Percentiles rank a stretch among this genome's conserved stretches.
phyloP scores from a whole-genome alignment of 2,888 invertebrate species.

The Monopis laevigella region DNA sequence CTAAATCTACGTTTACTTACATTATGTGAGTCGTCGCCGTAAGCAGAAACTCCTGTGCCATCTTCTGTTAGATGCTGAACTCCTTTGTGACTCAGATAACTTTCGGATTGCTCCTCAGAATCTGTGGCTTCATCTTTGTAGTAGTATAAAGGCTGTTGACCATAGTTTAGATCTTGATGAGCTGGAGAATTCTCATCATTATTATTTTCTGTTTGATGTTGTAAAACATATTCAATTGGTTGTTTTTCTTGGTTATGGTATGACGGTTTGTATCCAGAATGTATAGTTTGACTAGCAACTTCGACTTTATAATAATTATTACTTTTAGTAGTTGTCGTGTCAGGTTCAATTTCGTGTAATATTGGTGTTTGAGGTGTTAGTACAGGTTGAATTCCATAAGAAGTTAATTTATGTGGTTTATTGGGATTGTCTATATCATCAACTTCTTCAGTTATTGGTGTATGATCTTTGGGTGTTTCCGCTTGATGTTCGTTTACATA shows the following conservation, averaged over 20 bases:
- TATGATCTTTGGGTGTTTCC: constrained; percentile 36
- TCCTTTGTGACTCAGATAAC: constrained; percentile 39
- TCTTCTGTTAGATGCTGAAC: constrained; percentile 48
- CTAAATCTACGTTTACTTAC: constrained; percentile 44
- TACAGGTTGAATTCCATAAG: constrained; percentile 24
- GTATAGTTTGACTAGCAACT: constrained; percentile 35
- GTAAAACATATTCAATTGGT: constrained; percentile 21
- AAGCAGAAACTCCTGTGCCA: constrained; percentile 47
- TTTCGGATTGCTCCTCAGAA: constrained; percentile 29
- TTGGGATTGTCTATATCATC: constrained; percentile 49
- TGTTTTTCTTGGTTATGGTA: constrained; percentile 17
- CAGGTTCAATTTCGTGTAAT: constrained; percentile 1
- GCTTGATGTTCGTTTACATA: constrained; percentile 23
- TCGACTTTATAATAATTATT: constrained; percentile 42
- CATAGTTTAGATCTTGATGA: constrained; percentile 31
- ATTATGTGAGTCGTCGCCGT: constrained; percentile 35
- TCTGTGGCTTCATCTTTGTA: constrained; percentile 21
- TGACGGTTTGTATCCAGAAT: constrained; percentile 24
- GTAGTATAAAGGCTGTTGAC: constrained; percentile 23
- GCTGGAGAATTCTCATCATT: constrained; percentile 23
- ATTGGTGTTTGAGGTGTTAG: constrained; percentile 22
- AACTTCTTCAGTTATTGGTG: constrained; percentile 52
- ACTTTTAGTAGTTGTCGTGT: constrained; percentile 33
- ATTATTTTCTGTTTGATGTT: constrained; percentile 15
- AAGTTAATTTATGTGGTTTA: constrained; percentile 23